phyloP scores from a whole-genome alignment of 2,113 vertebrate species.

The Morone saxatilis region DNA sequence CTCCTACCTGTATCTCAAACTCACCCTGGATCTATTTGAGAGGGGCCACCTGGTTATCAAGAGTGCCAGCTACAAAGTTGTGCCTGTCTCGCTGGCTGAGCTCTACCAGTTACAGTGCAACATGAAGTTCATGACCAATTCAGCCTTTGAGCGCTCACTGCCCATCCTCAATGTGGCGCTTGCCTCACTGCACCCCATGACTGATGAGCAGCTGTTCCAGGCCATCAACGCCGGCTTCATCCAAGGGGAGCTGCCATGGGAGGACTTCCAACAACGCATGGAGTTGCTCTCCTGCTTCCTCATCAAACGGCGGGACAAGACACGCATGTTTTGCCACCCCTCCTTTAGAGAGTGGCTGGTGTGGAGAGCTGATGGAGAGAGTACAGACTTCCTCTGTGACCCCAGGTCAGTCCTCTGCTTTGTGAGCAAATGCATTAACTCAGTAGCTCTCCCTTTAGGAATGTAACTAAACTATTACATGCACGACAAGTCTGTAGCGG shows the following conservation, averaged over 20 bases:
- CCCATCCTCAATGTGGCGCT: conserved; percentile 94
- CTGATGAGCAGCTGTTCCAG: conserved; percentile 97
- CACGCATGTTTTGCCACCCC: conserved; percentile 98
- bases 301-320: conserved; percentile 94
- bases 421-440: conserved; percentile 23
- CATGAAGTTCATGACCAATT: conserved; percentile 97
- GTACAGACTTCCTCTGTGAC: conserved; percentile 95
- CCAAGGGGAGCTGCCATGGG: conserved; percentile 90
- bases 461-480: not conserved
- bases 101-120: conserved; percentile 99
- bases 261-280: conserved; percentile 97
- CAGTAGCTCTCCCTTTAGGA: conserved; percentile 24
- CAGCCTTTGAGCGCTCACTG: conserved; percentile 92
- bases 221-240: conserved; percentile 91
- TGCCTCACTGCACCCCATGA: conserved; percentile 96
- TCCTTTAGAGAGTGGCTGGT: conserved; percentile 99
- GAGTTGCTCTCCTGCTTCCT: conserved; percentile 94
- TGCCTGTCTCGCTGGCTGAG: conserved; percentile 95
- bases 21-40: conserved; percentile 97
- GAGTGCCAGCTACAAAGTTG: conserved; percentile 98
- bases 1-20: conserved; percentile 97
- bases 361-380: conserved; percentile 96
- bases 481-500: conserved; percentile 6
- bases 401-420: conserved; percentile 87
- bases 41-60: conserved; percentile 97